phyloP scores from a whole-genome alignment of 2,113 vertebrate genomes.

The Tachuris rubrigastra region DNA sequence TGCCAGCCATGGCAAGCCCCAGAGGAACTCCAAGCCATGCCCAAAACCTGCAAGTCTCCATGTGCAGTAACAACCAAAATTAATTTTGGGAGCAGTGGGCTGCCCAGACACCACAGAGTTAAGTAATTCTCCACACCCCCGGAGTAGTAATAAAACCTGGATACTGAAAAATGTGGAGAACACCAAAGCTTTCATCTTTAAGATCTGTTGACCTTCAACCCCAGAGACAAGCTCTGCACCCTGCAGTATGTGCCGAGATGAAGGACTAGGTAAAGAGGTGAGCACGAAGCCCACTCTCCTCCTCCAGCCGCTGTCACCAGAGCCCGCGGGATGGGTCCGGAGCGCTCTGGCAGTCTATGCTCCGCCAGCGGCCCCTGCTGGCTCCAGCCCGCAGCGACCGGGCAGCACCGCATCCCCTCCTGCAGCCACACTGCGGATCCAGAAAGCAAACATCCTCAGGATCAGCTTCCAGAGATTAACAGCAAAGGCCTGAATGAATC shows the following conservation, averaged over 20 bases:
- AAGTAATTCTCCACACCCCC: neutral
- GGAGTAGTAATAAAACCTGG: neutral
- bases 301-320: neutral
- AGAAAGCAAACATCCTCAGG: fast-evolving
- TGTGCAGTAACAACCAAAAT: neutral
- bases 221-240: neutral
- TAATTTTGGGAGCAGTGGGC: neutral
- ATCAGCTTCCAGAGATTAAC: too few species aligned
- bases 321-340: fast-evolving
- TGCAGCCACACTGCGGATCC: fast-evolving
- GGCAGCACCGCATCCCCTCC: neutral
- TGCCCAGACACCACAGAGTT: neutral
- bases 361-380: conserved; percentile 33
- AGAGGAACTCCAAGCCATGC: neutral
- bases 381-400: neutral
- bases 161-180: neutral
- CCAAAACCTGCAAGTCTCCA: neutral
- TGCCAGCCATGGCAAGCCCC: fast-evolving
- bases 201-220: neutral
- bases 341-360: fast-evolving
- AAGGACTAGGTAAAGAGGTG: neutral
- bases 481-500: neutral
- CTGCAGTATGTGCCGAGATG: neutral
- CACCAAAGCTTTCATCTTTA: neutral
- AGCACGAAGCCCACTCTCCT: neutral